Evolutionary conservation across 2,888 invertebrate genomes (phyloP).

Genomic region (Dugesia japonica): DNA sequence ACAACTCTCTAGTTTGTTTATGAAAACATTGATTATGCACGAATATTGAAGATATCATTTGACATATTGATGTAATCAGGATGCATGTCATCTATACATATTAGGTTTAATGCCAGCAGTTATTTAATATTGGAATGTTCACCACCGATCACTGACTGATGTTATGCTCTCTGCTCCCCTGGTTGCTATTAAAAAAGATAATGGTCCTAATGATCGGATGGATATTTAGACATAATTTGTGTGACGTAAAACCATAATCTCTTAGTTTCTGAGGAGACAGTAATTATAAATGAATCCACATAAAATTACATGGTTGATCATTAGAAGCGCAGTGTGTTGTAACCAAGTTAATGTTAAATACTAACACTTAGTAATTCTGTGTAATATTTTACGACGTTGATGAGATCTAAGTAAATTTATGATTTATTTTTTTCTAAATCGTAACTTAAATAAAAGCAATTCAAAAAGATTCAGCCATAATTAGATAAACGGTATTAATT

Average conservation of each 20-base stretch:
- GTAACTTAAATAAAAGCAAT: too few relatives aligned
- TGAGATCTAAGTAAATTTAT: not conserved
- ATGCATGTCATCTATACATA: not conserved
- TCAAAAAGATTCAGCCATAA: too few relatives aligned
- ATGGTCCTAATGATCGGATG: constrained; percentile 15
- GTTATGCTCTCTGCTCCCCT: not conserved
- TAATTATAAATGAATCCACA: constrained; percentile 1
- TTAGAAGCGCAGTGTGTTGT: constrained; percentile 8
- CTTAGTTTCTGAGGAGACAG: constrained; percentile 16
- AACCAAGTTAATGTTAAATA: not conserved
- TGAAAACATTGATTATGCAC: constrained; percentile 4
- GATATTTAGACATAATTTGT: not conserved
- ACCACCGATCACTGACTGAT: not conserved
- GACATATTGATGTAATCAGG: constrained; percentile 5
- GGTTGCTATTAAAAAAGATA: not conserved
- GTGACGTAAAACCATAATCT: not conserved
- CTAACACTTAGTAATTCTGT: not conserved
- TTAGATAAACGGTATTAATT: too few relatives aligned
- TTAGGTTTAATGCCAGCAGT: constrained; percentile 10
- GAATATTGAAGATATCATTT: not conserved
- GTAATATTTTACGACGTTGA: not conserved
- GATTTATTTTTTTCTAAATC: not conserved
- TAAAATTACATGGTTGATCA: constrained; percentile 9
- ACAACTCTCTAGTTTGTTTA: constrained; percentile 17
- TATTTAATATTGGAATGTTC: constrained; percentile 7